Percentiles rank a stretch among this genome's conserved stretches.
These are phyloP conservation scores for Syrphus vitripennis DNA, from an alignment of 2,888 invertebrate genomes.

Conservation along the genomic window DNA sequence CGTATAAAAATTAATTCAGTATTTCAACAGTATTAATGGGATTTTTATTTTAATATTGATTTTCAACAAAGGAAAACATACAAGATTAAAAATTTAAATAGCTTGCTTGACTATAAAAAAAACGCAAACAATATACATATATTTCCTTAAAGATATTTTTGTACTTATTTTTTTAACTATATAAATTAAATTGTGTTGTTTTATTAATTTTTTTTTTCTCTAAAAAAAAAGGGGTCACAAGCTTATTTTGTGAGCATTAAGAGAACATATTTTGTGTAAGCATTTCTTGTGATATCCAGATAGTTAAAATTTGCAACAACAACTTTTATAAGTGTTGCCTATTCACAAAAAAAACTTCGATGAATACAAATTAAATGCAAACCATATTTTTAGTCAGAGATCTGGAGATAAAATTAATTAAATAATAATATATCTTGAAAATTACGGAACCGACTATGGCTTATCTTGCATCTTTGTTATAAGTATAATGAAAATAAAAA, in stretches of 20 bases:
- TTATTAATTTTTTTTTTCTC: neutral
- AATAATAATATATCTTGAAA: constrained; percentile 16
- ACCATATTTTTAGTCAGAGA: neutral
- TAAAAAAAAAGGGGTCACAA: constrained; percentile 12
- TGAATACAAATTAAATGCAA: constrained; percentile 16
- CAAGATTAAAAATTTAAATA: neutral
- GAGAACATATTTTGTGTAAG: constrained; percentile 13
- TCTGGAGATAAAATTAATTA: neutral
- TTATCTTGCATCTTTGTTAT: constrained; percentile 46
- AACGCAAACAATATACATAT: neutral
- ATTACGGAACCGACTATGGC: constrained; percentile 25
- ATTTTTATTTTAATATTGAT: constrained; percentile 26
- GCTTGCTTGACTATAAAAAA: constrained; percentile 8
- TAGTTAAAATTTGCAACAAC: constrained; percentile 20
- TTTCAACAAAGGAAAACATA: neutral
- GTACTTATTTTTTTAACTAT: neutral
- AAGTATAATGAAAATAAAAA: constrained; percentile 48
- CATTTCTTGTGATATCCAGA: constrained; percentile 50
- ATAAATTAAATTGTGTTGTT: neutral
- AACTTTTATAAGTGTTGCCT: neutral
- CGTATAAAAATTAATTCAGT: constrained; percentile 47
- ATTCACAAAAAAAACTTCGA: neutral
- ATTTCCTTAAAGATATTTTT: constrained; percentile 15
- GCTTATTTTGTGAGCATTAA: constrained; percentile 23
- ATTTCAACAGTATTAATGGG: constrained; percentile 62